Base-by-base conservation (phyloP, 2,888 invertebrate species). In the Kryphioiulus occultus region DNA sequence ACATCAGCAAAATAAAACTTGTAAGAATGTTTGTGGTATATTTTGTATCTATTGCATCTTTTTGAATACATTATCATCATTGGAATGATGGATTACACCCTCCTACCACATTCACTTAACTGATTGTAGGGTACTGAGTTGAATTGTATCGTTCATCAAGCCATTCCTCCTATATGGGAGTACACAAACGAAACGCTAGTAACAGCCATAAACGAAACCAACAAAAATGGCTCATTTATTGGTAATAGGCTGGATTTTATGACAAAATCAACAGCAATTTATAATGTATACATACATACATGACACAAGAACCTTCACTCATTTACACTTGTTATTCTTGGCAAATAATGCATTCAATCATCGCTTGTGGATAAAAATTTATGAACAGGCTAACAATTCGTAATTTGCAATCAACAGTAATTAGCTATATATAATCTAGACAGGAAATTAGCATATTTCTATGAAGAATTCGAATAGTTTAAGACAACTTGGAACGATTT, bases 191-290 rank as follows among this genome's bases (percentile, higher is more conserved):
- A 68, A 26, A 68, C 68, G 19, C 53, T 15, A 47, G 17, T 10
- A 68, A n/a, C 26, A 68, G 22, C 68, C 68, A 68, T 68, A 68
- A 68, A 68, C 26, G 68, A 68, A 68, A 68, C 68, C 68, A 68
- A 68, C 68, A 68, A 68, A 68, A 26, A 68, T 68, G 68, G 68
- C 68, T 68, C 68, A 68, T 68, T 68, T 68, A 68, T 68, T 68
- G 26, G 26, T 68, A 68, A 68, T 26, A 26, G 68, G 68, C 68
- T 68, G 68, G 68, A 68, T 68, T 68, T 68, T 12, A 26, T 68
- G 68, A 68, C 68, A 68, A 68, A 68, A 68, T 68, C 68, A 26
- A 68, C 68, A 68, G 68, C 68, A 26, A n/a, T 68, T 68, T 26
- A 68, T 68, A 68, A 68, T 68, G 68, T 68, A 26, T 68, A 68